A percentile compares a stretch with the other conserved stretches of the same genome.
Evolutionary conservation across 2,113 vertebrate genomes (phyloP).

Genomic region (Toxostoma redivivum): DNA sequence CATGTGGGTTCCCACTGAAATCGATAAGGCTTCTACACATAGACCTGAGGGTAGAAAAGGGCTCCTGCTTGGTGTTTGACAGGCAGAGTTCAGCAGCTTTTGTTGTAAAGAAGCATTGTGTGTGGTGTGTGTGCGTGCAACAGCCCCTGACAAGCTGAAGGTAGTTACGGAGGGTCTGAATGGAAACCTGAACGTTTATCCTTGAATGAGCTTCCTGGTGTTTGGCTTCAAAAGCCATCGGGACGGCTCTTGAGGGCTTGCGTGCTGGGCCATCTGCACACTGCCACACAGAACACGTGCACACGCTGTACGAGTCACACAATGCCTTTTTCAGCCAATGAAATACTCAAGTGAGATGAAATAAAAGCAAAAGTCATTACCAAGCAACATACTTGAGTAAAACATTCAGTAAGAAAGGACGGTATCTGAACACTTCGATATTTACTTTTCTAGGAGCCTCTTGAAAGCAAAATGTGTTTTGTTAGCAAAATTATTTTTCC

Average conservation of each 20-base stretch:
- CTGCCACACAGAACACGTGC: neutral
- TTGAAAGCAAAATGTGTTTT: constrained; percentile 4
- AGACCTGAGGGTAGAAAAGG: neutral
- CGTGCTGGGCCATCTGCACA: neutral
- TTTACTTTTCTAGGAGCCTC: neutral
- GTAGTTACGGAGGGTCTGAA: neutral
- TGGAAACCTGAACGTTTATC: neutral
- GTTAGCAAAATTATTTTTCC: neutral
- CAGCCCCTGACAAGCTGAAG: neutral
- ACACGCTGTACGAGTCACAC: neutral
- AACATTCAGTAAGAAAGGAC: neutral
- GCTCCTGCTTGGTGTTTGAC: neutral
- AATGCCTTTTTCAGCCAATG: neutral
- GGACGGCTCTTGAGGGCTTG: neutral
- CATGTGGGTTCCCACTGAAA: neutral
- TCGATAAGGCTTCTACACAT: neutral
- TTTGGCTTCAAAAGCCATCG: neutral
- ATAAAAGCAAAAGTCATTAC: constrained; percentile 24
- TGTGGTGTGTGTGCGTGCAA: neutral
- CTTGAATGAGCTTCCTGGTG: neutral
- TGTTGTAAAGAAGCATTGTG: neutral
- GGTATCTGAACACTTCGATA: neutral
- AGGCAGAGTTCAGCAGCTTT: neutral
- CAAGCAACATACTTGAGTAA: neutral
- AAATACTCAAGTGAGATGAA: neutral